These are phyloP conservation scores for Drosophila colorata DNA, from an alignment of 2,888 invertebrate genomes.

Conservation along the genomic window DNA sequence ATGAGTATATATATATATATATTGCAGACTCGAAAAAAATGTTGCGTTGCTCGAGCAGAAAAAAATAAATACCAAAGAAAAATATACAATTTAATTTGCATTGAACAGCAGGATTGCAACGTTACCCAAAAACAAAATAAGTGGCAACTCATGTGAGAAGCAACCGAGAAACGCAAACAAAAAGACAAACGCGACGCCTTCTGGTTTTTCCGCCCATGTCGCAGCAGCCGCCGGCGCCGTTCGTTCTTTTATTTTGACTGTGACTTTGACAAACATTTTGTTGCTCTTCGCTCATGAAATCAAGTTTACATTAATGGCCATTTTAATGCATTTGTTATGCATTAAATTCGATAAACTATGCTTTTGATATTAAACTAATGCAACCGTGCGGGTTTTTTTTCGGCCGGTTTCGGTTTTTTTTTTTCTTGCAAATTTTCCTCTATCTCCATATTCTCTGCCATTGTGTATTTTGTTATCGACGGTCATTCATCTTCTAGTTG, in stretches of 20 bases:
- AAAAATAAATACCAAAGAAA: slow-evolving; percentile 47
- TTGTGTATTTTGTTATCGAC: slow-evolving; percentile 75
- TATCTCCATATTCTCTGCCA: slow-evolving; percentile 58
- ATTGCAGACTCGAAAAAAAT: slow-evolving; percentile 11
- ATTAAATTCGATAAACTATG: slow-evolving; percentile 27
- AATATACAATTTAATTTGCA: slow-evolving; percentile 46
- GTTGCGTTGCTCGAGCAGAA: slow-evolving; percentile 19
- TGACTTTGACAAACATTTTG: slow-evolving; percentile 68
- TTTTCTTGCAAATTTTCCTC: slow-evolving; percentile 57
- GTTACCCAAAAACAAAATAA: slow-evolving; percentile 65
- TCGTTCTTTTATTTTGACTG: slow-evolving; percentile 50
- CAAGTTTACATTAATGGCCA: slow-evolving; percentile 27
- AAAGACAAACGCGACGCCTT: slow-evolving; percentile 68
- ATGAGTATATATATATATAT: not conserved
- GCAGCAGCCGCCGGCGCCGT: slow-evolving; percentile 20
- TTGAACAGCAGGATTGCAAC: slow-evolving; percentile 57
- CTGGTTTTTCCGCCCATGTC: slow-evolving; percentile 52
- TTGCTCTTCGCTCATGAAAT: slow-evolving; percentile 32
- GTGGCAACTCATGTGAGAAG: slow-evolving; percentile 70
- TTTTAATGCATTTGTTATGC: slow-evolving; percentile 18
- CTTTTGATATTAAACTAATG: slow-evolving; percentile 50
- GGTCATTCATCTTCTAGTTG: slow-evolving; percentile 79
- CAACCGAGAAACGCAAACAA: slow-evolving; percentile 62
- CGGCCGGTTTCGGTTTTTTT: slow-evolving; percentile 63
- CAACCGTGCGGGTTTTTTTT: slow-evolving; percentile 58